phyloP scores from a whole-genome alignment of 2,888 invertebrate genomes.

The Epinotia demarniana region DNA sequence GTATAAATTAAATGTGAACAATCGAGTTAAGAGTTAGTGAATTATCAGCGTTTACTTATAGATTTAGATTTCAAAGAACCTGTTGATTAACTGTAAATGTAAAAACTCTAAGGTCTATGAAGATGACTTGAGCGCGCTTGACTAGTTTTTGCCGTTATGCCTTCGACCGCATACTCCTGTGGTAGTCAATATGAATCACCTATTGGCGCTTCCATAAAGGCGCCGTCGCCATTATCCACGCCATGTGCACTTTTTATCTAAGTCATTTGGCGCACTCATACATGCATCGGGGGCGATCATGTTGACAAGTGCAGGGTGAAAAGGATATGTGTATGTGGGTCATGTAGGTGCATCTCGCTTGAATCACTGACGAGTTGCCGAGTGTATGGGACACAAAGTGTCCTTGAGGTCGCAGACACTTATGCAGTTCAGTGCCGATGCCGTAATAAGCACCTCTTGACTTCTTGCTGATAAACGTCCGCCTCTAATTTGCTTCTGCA shows the following conservation, averaged over 20 bases:
- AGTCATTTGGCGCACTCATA: constrained; percentile 35
- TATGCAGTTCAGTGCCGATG: constrained; percentile 11
- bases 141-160: constrained; percentile 38
- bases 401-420: constrained; percentile 43
- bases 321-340: constrained; percentile 20
- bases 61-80: constrained; percentile 9
- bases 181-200: constrained; percentile 31
- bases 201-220: constrained; percentile 20
- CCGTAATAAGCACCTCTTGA: constrained; percentile 19
- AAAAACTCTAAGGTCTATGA: constrained; percentile 14
- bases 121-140: constrained; percentile 27
- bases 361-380: constrained; percentile 24
- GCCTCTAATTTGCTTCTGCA: constrained; percentile 35
- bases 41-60: constrained; percentile 15
- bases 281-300: constrained; percentile 2
- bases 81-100: constrained; percentile 17
- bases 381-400: constrained; percentile 30
- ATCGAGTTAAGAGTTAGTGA: not conserved
- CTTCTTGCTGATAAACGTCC: constrained; percentile 8
- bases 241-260: constrained; percentile 40
- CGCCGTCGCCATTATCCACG: constrained; percentile 33
- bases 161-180: constrained; percentile 22
- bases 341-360: constrained; percentile 21
- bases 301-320: constrained; percentile 20
- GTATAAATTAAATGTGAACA: not conserved